Base-by-base conservation (phyloP, 1,140 invertebrate species). In the Drosophila takahashii region DNA sequence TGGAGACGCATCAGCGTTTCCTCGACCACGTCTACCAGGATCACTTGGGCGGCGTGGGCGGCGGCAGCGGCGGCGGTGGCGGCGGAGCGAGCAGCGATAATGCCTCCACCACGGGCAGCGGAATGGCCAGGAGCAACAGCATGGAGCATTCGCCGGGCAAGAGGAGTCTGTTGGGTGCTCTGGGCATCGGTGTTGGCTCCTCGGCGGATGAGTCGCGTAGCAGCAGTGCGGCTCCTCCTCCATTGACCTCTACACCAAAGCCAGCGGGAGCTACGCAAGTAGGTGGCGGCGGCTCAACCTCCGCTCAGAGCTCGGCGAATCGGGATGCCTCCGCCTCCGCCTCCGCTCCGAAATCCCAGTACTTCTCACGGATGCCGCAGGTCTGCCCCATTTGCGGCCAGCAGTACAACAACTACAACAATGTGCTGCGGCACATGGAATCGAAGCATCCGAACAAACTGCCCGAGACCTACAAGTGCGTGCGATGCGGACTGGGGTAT, bases 351-450 rank as follows among this genome's bases (percentile, higher is more conserved):
- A 92, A 92, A 36, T 81, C 90, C 7, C 90, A 92, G 69, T 92
- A 92, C 72, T 92, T 92, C 22, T 91, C 85, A 29, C 85, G 91
- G 4, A 89, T 92, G 86, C 91, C 91, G 0, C 92, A 92, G 54
- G 92, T 90, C 2, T 92, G 92, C 27, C 90, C 89, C 2, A 92
- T 92, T 32, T 92, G 92, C 58, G 87, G 90, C 0, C 91, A 92
- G 47, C 90, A 92, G 52, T 92, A 92, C 53, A 92, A 92, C 39
- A 92, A 92, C 60, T 92, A 92, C 47, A 92, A 92, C 57, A 92
- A 92, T 52, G 92, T 92, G 32, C 60, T 92, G 51, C 79, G 92
- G 0, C 92, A 92, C 53, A 92, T 92, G 92, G 92, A 92, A 50
- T 92, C 91, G 6, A 92, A 92, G 75, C 92, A 92, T 81, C 92